Percentiles rank a stretch among this genome's conserved stretches.
Evolutionary conservation across 2,888 invertebrate genomes (phyloP).

Genomic region (Neria commutata): DNA sequence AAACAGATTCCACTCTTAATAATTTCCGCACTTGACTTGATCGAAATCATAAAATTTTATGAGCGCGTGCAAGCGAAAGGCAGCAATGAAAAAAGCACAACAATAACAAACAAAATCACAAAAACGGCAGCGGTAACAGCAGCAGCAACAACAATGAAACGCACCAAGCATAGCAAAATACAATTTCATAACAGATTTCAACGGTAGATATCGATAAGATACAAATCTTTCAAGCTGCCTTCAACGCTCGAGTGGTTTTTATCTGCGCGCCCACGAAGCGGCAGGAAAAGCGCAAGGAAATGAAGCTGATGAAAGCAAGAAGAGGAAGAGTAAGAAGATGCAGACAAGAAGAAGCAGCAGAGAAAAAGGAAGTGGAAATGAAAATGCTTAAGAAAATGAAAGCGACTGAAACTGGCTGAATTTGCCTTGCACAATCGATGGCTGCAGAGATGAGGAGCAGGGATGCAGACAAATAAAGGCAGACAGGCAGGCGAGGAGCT

Average conservation of each 20-base stretch:
- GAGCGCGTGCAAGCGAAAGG: slow-evolving; percentile 38
- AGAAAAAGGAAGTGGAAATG: slow-evolving; percentile 9
- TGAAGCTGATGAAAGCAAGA: not conserved
- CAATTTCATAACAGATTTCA: slow-evolving; percentile 28
- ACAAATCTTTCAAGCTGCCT: not conserved
- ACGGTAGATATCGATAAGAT: not conserved
- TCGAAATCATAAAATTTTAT: slow-evolving; percentile 56
- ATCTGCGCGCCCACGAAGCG: slow-evolving; percentile 1
- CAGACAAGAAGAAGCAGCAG: not conserved
- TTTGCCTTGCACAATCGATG: too few species aligned
- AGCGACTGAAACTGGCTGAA: too few species aligned
- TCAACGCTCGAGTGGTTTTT: slow-evolving; percentile 3
- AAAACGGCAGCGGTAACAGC: slow-evolving; percentile 8
- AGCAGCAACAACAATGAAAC: slow-evolving; percentile 5
- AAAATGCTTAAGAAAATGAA: slow-evolving; percentile 11
- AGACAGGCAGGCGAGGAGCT: too few species aligned
- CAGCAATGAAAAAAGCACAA: slow-evolving; percentile 4
- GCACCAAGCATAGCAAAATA: slow-evolving; percentile 1
- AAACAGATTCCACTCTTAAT: slow-evolving; percentile 53
- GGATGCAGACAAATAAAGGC: too few species aligned
- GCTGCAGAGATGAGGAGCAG: too few species aligned
- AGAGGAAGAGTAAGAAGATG: slow-evolving; percentile 13
- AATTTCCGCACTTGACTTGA: slow-evolving; percentile 56
- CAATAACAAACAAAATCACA: not conserved
- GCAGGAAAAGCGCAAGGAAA: slow-evolving; percentile 16